phyloP scores from a whole-genome alignment of 2,797 vertebrate species.

The Tragelaphus eurycerus region DNA sequence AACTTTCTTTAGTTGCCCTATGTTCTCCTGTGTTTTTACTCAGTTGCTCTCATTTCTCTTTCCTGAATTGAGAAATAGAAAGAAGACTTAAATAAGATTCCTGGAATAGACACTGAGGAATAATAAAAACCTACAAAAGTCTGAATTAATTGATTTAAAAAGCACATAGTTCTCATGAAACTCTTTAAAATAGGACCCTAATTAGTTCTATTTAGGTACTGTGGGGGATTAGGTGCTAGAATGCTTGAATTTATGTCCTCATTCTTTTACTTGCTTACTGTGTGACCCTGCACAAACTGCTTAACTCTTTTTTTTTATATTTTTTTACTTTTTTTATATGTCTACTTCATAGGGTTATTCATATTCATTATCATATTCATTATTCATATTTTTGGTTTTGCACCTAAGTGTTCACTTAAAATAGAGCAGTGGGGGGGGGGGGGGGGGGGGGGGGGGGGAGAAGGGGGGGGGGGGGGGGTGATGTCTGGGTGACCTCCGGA shows the following conservation, averaged over 20 bases:
- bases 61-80: slow-evolving; percentile 4
- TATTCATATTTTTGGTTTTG: too few relatives aligned
- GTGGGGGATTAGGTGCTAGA: background rate
- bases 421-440: too few relatives aligned
- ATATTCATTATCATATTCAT: too few relatives aligned
- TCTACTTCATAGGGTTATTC: background rate
- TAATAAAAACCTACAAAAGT: background rate
- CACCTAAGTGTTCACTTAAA: too few relatives aligned
- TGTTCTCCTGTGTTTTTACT: background rate
- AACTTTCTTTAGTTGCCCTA: background rate
- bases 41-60: background rate
- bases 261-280: background rate
- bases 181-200: background rate
- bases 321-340: too few relatives aligned
- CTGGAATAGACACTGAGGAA: background rate
- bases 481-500: too few relatives aligned
- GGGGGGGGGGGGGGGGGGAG: too few relatives aligned
- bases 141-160: background rate
- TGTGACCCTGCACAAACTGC: background rate
- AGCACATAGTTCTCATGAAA: background rate
- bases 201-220: background rate
- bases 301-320: background rate
- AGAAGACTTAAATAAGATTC: background rate
- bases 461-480: too few relatives aligned
- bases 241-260: background rate